phyloP scores from a whole-genome alignment of 2,888 invertebrate genomes.

The Macropis europaea region DNA sequence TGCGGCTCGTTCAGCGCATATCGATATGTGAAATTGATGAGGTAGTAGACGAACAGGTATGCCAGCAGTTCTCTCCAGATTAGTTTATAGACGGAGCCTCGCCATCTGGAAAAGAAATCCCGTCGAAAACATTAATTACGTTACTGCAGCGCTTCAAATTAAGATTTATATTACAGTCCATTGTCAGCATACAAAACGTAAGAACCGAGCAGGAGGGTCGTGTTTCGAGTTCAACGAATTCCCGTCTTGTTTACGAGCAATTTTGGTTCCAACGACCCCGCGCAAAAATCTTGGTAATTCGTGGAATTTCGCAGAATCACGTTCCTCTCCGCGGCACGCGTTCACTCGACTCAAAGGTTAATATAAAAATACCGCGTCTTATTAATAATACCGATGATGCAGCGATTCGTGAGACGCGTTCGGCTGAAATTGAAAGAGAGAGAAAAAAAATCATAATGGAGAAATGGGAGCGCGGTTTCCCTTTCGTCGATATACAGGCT shows the following conservation, averaged over 20 bases:
- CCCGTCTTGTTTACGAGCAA: neutral
- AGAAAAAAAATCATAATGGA: neutral
- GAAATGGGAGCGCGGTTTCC: neutral
- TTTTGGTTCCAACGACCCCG: neutral
- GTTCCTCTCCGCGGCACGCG: neutral
- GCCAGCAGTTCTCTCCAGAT: conserved; percentile 95
- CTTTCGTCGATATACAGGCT: neutral
- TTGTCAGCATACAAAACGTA: no score
- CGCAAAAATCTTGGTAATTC: neutral
- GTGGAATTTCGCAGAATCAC: neutral
- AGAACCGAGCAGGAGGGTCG: neutral
- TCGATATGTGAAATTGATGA: conserved; percentile 93
- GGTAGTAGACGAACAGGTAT: conserved; percentile 92
- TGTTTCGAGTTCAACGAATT: neutral
- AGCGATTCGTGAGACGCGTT: neutral
- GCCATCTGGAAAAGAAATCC: conserved; percentile 90
- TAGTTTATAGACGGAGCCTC: conserved; percentile 97
- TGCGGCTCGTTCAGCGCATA: conserved; percentile 89
- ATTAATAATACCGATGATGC: conserved; percentile 7
- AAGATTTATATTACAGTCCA: no score
- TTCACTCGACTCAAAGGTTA: neutral
- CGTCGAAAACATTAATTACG: no score
- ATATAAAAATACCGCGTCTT: neutral
- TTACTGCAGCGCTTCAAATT: no score
- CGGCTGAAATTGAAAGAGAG: neutral